Base-by-base conservation (phyloP, 23 tunicate species). In the Ascidia mentula region DNA sequence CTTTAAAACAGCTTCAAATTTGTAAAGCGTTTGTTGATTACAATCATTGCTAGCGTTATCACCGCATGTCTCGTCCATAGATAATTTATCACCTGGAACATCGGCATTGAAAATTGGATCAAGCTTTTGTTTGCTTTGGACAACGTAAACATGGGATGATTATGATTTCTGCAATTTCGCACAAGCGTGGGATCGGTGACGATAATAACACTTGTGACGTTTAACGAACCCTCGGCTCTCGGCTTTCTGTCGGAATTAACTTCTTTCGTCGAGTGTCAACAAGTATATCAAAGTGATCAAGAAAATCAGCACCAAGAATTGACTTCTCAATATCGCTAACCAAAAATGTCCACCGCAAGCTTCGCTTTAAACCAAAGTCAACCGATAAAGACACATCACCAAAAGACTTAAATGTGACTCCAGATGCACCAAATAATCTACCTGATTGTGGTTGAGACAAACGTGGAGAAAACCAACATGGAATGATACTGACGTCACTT, bases 401-500 rank as follows among this genome's bases (percentile, higher is more conserved):
- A 71, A 71, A 71, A 35, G 74, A 34, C 1, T 35, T 34, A 31
- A 71, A 20, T 28, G 30, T 20, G 36, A 22, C 32, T 28, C 74
- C 74, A 18, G 74, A 71, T 22, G 38, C 74, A 35, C 74, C 30
- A 22, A 34, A 22, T 35, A 71, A 35, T 31, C 74, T 26, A 18
- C 30, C 5, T 28, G 38, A 31, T 35, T 71, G 24, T 20, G 38
- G 30, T 34, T n/a, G 74, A 35, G 37, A 34, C 30, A 71, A 71
- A 20, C 34, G 24, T 34, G 32, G 74, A 3, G 74, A 34, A 71
- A 34, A 71, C 74, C 74, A 71, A 22, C 30, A 71, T 18, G 74
- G 74, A 71, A 71, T 31, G 30, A 71, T 71, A 35, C 74, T 71
- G 18, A 71, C 74, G 30, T 34, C 74, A 71, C 74, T 71, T 71